Conservation (phyloP, 2,797 vertebrate species). For the Microchirus variegatus region DNA sequence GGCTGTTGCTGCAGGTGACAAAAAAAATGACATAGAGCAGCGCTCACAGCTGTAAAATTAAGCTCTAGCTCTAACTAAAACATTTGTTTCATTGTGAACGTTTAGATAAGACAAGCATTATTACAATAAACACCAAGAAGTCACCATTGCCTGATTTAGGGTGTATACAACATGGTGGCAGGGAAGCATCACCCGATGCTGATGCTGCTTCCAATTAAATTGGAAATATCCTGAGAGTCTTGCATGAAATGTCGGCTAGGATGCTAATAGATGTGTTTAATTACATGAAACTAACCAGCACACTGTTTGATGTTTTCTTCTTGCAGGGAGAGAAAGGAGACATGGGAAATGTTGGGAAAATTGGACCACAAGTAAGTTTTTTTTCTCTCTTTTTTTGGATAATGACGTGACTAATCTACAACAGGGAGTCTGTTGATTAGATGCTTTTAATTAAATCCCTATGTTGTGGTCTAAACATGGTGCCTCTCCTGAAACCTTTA, state of each 20-base stretch:
- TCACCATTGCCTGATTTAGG: too few relatives aligned
- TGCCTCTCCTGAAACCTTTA: conserved; percentile 12
- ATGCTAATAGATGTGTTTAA: conserved; percentile 31
- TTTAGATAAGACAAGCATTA: too few relatives aligned
- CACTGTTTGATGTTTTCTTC: conserved; percentile 59
- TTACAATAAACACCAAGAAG: too few relatives aligned
- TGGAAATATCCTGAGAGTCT: conserved; percentile 30
- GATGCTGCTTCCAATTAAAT: conserved; percentile 14
- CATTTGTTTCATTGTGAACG: too few relatives aligned
- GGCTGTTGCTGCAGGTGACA: too few relatives aligned
- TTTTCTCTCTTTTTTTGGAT: neutral
- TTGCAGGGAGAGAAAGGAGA: conserved; percentile 93
- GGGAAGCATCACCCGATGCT: neutral
- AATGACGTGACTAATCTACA: conserved; percentile 21
- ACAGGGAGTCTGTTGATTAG: conserved; percentile 10
- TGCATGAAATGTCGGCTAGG: conserved; percentile 6
- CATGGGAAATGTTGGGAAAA: conserved; percentile 89
- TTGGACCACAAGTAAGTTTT: conserved; percentile 89
- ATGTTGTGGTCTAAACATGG: neutral
- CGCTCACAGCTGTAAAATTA: too few relatives aligned
- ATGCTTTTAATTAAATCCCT: conserved; percentile 31
- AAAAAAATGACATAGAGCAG: too few relatives aligned
- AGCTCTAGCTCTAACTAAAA: too few relatives aligned
- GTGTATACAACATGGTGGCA: too few relatives aligned
- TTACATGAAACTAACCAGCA: conserved; percentile 53